Base-by-base conservation (phyloP, 2,797 vertebrate genomes). In the Anguilla obscura region DNA sequence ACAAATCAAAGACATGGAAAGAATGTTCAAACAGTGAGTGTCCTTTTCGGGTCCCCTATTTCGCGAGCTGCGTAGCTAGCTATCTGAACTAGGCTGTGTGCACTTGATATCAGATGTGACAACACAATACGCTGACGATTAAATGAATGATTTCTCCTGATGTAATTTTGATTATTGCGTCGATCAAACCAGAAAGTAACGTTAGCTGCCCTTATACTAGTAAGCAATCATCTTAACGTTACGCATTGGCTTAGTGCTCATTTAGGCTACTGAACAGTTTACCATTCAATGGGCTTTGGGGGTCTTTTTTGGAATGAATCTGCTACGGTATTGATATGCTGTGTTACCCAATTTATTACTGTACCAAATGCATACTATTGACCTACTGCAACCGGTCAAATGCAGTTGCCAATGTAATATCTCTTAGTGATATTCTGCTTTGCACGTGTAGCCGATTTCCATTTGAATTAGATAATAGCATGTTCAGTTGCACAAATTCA, bases 1-100 rank as follows among this genome's bases (percentile, higher is more conserved):
- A 76, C 98, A 99, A 95, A 98, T 99, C 94, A 98, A 98, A 92
- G 98, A 98, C 94, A 99, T 99, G 98, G 98, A 98, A 93, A 95
- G 91, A 90, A 97, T 98, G 95, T 99, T 99, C 95, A 97, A 97
- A 90, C 95, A 95, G 98, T 99, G 94, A 98, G 98, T 97, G 83
- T 66, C 45, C 3, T 4, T 82, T 85, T 85, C 14, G 66, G 69
- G 30, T 69, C 8, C 33, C 14, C 52, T 30, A 14, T 84, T 54
- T 52, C n/a, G 79, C 45, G 50, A 82, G 40, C 18, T 82, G n/a
- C 45, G 24, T 30, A 45, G 36, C 40, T 82, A 27, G 79, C 27
- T 48, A 56, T n/a, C n/a, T 27, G 6, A 6, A 27, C 36, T 54
- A 54, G 48, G 50, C 27, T 84, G n/a, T 3, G 69, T 87, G 40